phyloP scores from a whole-genome alignment of 2,888 invertebrate species.

The Eupithecia centaureata region DNA sequence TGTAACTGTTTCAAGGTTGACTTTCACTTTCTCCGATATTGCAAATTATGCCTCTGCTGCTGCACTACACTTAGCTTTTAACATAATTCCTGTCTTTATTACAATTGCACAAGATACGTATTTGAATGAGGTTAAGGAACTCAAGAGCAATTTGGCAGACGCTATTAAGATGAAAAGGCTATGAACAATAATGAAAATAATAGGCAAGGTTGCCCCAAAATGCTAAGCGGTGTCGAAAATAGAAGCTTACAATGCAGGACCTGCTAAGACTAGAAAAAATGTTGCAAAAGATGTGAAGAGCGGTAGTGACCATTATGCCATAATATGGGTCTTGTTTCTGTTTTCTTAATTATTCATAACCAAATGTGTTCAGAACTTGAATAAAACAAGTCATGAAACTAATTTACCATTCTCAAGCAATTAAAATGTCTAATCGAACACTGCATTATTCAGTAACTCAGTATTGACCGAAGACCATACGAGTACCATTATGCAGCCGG shows the following conservation, averaged over 20 bases:
- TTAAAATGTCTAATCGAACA: slow-evolving; percentile 4
- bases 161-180: not conserved
- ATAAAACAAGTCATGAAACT: slow-evolving; percentile 5
- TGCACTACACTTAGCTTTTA: slow-evolving; percentile 8
- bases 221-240: slow-evolving; percentile 21
- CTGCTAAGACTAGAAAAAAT: not conserved
- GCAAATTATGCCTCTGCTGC: slow-evolving; percentile 32
- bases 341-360: not conserved
- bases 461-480: slow-evolving; percentile 14
- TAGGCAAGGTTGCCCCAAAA: slow-evolving; percentile 10
- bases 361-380: not conserved
- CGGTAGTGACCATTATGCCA: not conserved
- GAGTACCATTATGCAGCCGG: slow-evolving; percentile 1
- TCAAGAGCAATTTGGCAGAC: slow-evolving; percentile 12
- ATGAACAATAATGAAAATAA: slow-evolving; percentile 22
- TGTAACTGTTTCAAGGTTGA: slow-evolving; percentile 43
- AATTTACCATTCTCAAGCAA: slow-evolving; percentile 3
- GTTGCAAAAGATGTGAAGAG: not conserved
- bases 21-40: slow-evolving; percentile 45
- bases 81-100: slow-evolving; percentile 3
- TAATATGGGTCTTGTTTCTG: not conserved
- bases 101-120: slow-evolving; percentile 12
- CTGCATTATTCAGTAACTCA: slow-evolving; percentile 13
- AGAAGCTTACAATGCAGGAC: not conserved
- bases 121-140: slow-evolving; percentile 25